Percentiles rank a stretch among this genome's conserved stretches.
These are phyloP conservation scores for Campoletis raptor DNA, from an alignment of 2,888 invertebrate species.

Conservation along the genomic window DNA sequence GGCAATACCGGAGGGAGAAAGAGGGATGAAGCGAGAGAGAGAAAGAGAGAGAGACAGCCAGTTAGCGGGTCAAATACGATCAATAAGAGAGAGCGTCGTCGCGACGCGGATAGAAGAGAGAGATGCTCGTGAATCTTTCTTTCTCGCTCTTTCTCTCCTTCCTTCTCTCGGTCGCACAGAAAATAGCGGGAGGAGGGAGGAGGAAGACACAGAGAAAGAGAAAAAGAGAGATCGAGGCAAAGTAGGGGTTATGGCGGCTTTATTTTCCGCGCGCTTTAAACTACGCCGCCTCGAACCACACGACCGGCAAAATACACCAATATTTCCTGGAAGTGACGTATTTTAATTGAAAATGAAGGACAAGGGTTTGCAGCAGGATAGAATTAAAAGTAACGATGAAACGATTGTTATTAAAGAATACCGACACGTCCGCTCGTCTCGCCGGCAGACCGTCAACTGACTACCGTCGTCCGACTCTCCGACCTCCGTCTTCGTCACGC, in stretches of 20 bases:
- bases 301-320: constrained; percentile 61
- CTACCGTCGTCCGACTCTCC: constrained; percentile 80
- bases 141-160: constrained; percentile 20
- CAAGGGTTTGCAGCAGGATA: constrained; percentile 63
- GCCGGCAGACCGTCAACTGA: constrained; percentile 84
- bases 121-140: constrained; percentile 27
- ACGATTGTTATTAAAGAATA: constrained; percentile 28
- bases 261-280: constrained; percentile 59
- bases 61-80: constrained; percentile 83
- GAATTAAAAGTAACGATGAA: background rate
- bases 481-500: constrained; percentile 19
- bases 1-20: constrained; percentile 18
- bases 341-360: constrained; percentile 31
- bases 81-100: constrained; percentile 77
- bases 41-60: constrained; percentile 66
- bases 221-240: constrained; percentile 30
- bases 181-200: background rate
- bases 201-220: constrained; percentile 30
- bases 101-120: constrained; percentile 62
- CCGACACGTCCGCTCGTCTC: constrained; percentile 79
- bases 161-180: background rate
- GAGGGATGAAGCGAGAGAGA: constrained; percentile 15
- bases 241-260: constrained; percentile 46
- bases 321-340: background rate
- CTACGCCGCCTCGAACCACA: constrained; percentile 32